Percentiles rank a stretch among this genome's conserved stretches.
These are phyloP conservation scores for Megalonaias nervosa DNA, from an alignment of 1,140 invertebrate species.

Conservation along the genomic window DNA sequence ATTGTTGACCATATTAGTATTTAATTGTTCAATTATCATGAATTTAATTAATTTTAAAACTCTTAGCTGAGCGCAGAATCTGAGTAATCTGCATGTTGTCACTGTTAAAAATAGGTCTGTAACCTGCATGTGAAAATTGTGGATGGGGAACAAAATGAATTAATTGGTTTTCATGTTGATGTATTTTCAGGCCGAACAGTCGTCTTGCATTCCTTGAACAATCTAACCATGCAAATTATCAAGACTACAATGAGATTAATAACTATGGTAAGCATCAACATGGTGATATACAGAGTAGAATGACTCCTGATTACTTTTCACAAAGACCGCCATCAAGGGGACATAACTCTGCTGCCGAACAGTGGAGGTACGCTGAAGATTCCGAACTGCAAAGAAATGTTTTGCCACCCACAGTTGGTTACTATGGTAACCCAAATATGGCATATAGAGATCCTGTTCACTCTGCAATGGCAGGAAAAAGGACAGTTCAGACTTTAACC, in stretches of 20 bases:
- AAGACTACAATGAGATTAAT: slow-evolving; percentile 26
- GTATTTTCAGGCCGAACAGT: slow-evolving; percentile 28
- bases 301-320: too few species aligned
- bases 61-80: too few species aligned
- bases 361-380: slow-evolving; percentile 19
- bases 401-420: slow-evolving; percentile 18
- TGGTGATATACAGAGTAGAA: slow-evolving; percentile 13
- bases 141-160: too few species aligned
- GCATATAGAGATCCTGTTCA: slow-evolving; percentile 35
- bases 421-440: slow-evolving; percentile 27
- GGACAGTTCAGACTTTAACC: slow-evolving; percentile 32
- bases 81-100: too few species aligned
- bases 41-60: too few species aligned
- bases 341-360: slow-evolving; percentile 3
- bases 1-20: too few species aligned
- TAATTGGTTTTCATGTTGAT: not conserved
- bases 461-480: slow-evolving; percentile 30
- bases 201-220: slow-evolving; percentile 13
- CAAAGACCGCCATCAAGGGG: slow-evolving; percentile 26
- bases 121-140: too few species aligned
- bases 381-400: slow-evolving; percentile 3
- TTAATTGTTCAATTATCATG: too few species aligned
- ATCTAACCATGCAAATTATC: slow-evolving; percentile 19
- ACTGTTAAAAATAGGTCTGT: too few species aligned
- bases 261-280: not conserved